Evolutionary conservation across 1,140 invertebrate genomes (phyloP).

Genomic region (Lycorma delicatula): DNA sequence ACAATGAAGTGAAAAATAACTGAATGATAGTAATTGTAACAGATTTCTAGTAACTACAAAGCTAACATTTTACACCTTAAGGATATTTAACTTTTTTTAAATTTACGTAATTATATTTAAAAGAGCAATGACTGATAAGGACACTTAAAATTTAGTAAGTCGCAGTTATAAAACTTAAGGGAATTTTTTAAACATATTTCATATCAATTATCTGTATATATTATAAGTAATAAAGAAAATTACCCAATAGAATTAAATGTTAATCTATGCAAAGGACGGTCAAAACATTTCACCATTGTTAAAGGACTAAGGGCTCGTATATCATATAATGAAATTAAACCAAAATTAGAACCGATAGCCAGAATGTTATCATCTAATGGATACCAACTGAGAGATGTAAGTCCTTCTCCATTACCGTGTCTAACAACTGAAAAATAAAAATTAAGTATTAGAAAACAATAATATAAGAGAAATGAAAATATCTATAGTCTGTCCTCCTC

Average conservation of each 20-base stretch:
- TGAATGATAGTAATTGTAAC: no score
- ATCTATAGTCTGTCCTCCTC: neutral
- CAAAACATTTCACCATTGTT: neutral
- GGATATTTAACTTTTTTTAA: neutral
- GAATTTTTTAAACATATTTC: neutral
- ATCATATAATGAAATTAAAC: neutral
- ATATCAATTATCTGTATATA: neutral
- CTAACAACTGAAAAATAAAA: neutral
- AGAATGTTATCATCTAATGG: neutral
- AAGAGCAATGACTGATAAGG: neutral
- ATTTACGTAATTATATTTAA: neutral
- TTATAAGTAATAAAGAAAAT: neutral
- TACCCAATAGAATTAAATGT: neutral
- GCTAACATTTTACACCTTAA: neutral
- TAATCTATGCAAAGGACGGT: neutral
- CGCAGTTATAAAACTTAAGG: neutral
- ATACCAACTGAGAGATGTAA: neutral
- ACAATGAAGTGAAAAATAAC: no score
- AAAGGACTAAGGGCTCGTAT: neutral
- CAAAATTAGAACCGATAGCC: neutral
- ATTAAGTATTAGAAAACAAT: no score
- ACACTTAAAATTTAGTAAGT: neutral
- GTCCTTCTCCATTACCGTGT: neutral
- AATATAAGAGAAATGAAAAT: no score
- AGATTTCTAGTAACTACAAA: no score